Base-by-base conservation (phyloP, 2,797 vertebrate genomes). In the Vespertilio murinus region DNA sequence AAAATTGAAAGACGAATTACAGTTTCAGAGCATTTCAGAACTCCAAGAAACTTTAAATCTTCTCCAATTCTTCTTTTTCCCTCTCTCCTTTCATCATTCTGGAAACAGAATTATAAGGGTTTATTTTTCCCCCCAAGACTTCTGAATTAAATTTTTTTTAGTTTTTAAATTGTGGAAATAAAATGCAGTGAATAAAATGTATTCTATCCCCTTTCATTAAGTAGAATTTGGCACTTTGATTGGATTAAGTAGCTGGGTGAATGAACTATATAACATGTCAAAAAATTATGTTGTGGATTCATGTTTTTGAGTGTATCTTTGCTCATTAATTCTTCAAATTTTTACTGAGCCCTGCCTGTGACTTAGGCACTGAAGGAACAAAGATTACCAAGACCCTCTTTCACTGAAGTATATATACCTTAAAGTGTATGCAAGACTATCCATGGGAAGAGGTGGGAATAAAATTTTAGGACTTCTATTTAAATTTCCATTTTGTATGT, bases 21-120 rank as follows among this genome's bases (percentile, higher is more conserved):
- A 88, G 38, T n/a, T 96, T 96, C 79, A 91, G 65, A 91, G 64
- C 20, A 90, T 95, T 92, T 90, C 17, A 91, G 67, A 91, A 91
- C 35, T 94, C 18, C 47, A 61, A 90, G 91, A 86, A 83, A 85
- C 28, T 16, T 86, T 94, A 91, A 92, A 79, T 94, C 14, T 73
- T 69, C 8, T 73, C 30, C 30, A 73, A 10, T 79, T 95, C 30
- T 86, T 17, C 67, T 86, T 73, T 23, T 67, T 91, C 10, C 12
- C 23, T 88, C 38, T 42, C 47, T 84, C n/a, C 10, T 71, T 83
- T 94, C 18, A 28, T 84, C 47, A n/a, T 95, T 87, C 42, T 91
- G 59, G 67, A 95, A 90, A 90, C 11, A 88, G 61, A 47, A 49
- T 94, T 88, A 40, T 83, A 82, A 77, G 17, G 1, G 30, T 67